phyloP scores from a whole-genome alignment of 1,140 invertebrate species.

The Brachionus rubens region DNA sequence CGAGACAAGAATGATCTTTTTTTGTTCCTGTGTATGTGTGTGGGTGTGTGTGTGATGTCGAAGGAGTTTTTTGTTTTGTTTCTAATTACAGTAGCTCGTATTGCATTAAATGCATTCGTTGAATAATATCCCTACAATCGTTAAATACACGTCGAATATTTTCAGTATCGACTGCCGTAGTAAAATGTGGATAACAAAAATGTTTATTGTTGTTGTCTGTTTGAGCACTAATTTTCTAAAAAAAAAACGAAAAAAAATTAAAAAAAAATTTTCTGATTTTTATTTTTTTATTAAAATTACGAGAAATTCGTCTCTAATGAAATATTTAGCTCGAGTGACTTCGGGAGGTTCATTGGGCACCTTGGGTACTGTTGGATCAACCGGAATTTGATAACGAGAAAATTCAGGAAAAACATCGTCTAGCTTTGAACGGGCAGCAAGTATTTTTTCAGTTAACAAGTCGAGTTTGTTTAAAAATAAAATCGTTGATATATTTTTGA shows the following conservation, averaged over 20 bases:
- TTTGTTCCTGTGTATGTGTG: too few species aligned
- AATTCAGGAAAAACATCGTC: constrained; percentile 93
- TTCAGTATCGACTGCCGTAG: constrained; percentile 99
- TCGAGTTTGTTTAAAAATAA: constrained; percentile 98
- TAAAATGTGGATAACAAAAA: constrained; percentile 96
- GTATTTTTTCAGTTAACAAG: constrained; percentile 93
- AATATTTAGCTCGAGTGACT: constrained; percentile 98
- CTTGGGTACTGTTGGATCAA: constrained; percentile 19
- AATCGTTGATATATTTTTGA: constrained; percentile 98
- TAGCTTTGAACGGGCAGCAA: constrained; percentile 86
- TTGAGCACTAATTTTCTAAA: constrained; percentile 45
- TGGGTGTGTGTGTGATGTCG: too few species aligned
- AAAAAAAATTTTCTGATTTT: background rate
- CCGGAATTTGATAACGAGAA: constrained; percentile 34
- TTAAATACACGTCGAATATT: constrained; percentile 99
- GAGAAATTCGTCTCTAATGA: constrained; percentile 95
- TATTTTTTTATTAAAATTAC: constrained; percentile 8
- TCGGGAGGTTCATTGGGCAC: constrained; percentile 68
- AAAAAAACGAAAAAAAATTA: background rate
- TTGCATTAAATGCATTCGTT: constrained; percentile 57
- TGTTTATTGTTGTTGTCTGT: constrained; percentile 25
- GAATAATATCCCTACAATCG: constrained; percentile 99
- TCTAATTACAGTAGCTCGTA: constrained; percentile 46
- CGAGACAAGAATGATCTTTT: too few species aligned
- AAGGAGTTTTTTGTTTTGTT: too few species aligned